Conservation (phyloP, 1,140 invertebrate genomes). For the Aricia agestis region DNA sequence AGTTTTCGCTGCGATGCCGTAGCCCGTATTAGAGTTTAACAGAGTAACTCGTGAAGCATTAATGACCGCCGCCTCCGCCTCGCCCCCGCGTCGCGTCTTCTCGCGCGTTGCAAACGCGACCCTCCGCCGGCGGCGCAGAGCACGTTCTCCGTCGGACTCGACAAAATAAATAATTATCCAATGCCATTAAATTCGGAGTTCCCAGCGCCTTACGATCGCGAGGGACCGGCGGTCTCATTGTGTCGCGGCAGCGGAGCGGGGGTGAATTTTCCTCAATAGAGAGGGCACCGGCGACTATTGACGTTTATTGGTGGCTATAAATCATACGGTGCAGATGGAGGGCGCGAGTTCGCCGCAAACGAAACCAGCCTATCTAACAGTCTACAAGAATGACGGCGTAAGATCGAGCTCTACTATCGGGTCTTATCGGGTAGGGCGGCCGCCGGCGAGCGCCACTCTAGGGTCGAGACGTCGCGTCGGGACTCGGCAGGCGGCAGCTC, state of each 20-base stretch:
- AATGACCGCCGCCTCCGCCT: not conserved
- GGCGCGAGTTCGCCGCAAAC: too few species aligned
- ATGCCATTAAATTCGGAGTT: conserved; percentile 5
- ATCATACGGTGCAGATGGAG: too few species aligned
- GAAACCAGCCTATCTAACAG: too few species aligned
- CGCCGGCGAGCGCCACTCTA: not conserved
- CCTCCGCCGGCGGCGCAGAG: not conserved
- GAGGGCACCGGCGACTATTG: too few species aligned
- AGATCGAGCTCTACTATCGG: not conserved
- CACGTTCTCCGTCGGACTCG: not conserved
- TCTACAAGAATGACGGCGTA: too few species aligned
- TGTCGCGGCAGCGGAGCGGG: not conserved
- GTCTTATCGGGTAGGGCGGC: too few species aligned
- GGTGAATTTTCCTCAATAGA: too few species aligned
- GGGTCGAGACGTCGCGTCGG: too few species aligned
- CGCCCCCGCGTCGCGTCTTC: too few species aligned
- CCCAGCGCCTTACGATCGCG: not conserved
- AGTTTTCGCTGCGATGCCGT: not conserved
- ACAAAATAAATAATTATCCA: not conserved
- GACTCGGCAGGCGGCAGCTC: not conserved
- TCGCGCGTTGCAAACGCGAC: not conserved
- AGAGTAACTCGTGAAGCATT: not conserved
- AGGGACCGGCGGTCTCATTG: not conserved
- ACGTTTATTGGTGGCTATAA: too few species aligned
- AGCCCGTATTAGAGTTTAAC: conserved; percentile 6